Conservation (phyloP, 2,888 invertebrate genomes). For the Zygothrica quintamaculata region DNA sequence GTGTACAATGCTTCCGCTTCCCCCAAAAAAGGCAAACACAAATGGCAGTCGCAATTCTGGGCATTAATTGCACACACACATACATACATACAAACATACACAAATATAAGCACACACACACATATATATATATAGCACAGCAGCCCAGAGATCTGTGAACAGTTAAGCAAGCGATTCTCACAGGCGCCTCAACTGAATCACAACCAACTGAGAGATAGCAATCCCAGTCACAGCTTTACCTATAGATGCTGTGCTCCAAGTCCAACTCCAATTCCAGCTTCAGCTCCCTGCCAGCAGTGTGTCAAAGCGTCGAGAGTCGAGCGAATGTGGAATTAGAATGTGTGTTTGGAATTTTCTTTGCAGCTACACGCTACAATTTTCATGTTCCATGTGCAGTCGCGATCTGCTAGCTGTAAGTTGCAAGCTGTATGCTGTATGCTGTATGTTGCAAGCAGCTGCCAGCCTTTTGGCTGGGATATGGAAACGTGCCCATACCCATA, state of each 20-base stretch:
- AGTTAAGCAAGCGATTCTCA: constrained; percentile 65
- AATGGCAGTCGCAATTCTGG: constrained; percentile 48
- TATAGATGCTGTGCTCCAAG: no score
- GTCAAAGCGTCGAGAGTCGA: constrained; percentile 56
- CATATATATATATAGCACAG: no score
- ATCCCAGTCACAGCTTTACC: constrained; percentile 34
- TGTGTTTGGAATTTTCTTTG: constrained; percentile 74
- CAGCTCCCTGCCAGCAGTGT: constrained; percentile 62
- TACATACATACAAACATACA: constrained; percentile 19
- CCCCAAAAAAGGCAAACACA: constrained; percentile 59
- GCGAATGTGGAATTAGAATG: constrained; percentile 81
- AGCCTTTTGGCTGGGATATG: constrained; percentile 53
- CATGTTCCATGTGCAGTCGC: constrained; percentile 72
- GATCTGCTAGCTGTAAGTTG: constrained; percentile 42
- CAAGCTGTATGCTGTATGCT: constrained; percentile 5
- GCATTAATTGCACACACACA: constrained; percentile 67
- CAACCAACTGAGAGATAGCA: constrained; percentile 49
- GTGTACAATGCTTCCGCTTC: constrained; percentile 73
- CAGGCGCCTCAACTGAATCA: constrained; percentile 63
- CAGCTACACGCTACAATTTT: constrained; percentile 74
- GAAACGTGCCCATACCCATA: constrained; percentile 54
- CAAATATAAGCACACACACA: constrained; percentile 1
- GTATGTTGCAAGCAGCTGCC: constrained; percentile 44
- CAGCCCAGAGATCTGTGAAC: constrained; percentile 61
- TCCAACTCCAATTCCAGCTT: constrained; percentile 2